Conservation (phyloP, 2,888 invertebrate species). For the Peribatodes rhomboidaria region DNA sequence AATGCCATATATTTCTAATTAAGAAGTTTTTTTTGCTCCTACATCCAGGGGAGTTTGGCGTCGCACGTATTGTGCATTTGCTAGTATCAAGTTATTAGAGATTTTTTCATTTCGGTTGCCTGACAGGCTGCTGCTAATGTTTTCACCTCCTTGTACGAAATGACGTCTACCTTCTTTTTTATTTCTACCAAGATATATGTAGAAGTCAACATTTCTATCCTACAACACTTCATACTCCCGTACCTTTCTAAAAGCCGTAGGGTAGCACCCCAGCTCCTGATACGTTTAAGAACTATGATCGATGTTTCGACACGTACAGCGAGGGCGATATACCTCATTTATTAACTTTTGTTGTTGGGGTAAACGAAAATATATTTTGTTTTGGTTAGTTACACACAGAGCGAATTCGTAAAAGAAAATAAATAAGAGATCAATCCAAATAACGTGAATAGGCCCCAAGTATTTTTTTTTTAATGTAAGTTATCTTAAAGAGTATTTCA, state of each 20-base stretch:
- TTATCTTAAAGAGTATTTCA: neutral
- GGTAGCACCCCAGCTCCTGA: slow-evolving; percentile 54
- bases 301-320: slow-evolving; percentile 68
- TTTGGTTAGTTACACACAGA: slow-evolving; percentile 35
- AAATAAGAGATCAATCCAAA: slow-evolving; percentile 14
- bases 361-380: slow-evolving; percentile 50
- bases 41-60: too few species aligned
- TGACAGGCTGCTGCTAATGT: too few species aligned
- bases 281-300: slow-evolving; percentile 63
- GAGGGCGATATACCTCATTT: slow-evolving; percentile 62
- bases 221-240: neutral
- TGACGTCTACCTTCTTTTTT: too few species aligned
- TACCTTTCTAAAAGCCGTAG: slow-evolving; percentile 40
- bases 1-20: too few species aligned
- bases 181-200: neutral
- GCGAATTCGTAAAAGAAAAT: slow-evolving; percentile 11
- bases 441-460: neutral
- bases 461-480: neutral
- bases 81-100: too few species aligned
- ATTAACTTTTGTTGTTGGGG: slow-evolving; percentile 61
- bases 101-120: too few species aligned
- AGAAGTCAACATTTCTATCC: too few species aligned
- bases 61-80: too few species aligned
- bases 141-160: too few species aligned
- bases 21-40: too few species aligned